phyloP scores from a whole-genome alignment of 2,113 vertebrate species.

The Calidris pygmaea region DNA sequence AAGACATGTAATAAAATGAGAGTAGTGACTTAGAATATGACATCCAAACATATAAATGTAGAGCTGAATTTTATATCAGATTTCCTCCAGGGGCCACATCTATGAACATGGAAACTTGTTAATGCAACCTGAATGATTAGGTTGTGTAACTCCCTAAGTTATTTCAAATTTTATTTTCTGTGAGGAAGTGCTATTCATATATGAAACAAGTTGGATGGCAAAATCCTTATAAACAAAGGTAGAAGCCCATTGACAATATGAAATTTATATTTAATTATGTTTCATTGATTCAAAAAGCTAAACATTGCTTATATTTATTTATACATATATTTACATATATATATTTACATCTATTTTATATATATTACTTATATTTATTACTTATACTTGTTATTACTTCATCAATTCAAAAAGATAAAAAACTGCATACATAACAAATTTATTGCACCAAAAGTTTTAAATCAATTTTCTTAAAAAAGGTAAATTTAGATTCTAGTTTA shows the following conservation, averaged over 20 bases:
- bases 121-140: neutral
- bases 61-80: neutral
- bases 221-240: neutral
- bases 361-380: no score
- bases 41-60: neutral
- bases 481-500: neutral
- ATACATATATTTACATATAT: no score
- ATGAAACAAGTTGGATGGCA: neutral
- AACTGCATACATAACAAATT: neutral
- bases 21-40: neutral
- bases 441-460: neutral
- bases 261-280: neutral
- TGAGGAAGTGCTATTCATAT: neutral
- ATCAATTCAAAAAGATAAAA: neutral
- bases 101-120: neutral
- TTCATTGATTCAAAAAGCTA: neutral
- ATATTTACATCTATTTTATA: no score
- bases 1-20: neutral
- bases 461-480: neutral
- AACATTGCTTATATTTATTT: neutral
- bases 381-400: neutral
- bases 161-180: constrained; percentile 3
- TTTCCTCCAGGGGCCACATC: neutral
- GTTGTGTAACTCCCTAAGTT: neutral
- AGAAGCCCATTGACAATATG: neutral